Conservation (phyloP, 2,888 invertebrate genomes). For the Chrysina gloriosa region DNA sequence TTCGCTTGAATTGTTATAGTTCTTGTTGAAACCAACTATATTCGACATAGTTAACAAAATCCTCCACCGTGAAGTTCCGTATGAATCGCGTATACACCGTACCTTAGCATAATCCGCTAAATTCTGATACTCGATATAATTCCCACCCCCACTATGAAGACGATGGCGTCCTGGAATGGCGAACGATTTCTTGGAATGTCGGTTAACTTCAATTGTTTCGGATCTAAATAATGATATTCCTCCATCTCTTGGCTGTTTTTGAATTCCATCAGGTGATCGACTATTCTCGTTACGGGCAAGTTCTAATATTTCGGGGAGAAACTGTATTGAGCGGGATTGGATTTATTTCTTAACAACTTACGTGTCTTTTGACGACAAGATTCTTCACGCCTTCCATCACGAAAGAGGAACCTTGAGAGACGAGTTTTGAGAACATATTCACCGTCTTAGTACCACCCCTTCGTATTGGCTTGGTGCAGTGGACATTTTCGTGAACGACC, state of each 20-base stretch:
- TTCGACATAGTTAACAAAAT: too few relatives aligned
- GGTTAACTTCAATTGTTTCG: conserved; percentile 86
- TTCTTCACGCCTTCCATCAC: conserved; percentile 99
- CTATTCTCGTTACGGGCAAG: conserved; percentile 92
- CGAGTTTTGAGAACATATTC: conserved; percentile 97
- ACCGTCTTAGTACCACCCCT: conserved; percentile 95
- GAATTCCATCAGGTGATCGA: conserved; percentile 89
- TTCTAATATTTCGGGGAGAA: conserved; percentile 77
- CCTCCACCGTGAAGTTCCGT: too few relatives aligned
- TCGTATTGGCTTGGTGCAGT: conserved; percentile 85
- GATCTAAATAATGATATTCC: conserved; percentile 94
- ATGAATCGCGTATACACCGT: too few relatives aligned
- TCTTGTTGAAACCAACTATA: too few relatives aligned
- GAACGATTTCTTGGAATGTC: conserved; percentile 74
- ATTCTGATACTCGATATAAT: conserved; percentile 99
- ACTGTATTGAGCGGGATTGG: too few relatives aligned
- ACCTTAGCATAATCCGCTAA: conserved; percentile 94
- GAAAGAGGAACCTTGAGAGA: conserved; percentile 96
- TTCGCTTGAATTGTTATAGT: too few relatives aligned
- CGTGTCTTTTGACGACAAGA: conserved; percentile 97
- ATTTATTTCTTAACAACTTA: conserved; percentile 65
- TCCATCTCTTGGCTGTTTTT: conserved; percentile 82
- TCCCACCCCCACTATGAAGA: conserved; percentile 93
- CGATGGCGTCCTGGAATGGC: conserved; percentile 88
- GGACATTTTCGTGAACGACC: conserved; percentile 83